Base-by-base conservation (phyloP, 2,888 invertebrate species). In the Muschampia plurimacula region DNA sequence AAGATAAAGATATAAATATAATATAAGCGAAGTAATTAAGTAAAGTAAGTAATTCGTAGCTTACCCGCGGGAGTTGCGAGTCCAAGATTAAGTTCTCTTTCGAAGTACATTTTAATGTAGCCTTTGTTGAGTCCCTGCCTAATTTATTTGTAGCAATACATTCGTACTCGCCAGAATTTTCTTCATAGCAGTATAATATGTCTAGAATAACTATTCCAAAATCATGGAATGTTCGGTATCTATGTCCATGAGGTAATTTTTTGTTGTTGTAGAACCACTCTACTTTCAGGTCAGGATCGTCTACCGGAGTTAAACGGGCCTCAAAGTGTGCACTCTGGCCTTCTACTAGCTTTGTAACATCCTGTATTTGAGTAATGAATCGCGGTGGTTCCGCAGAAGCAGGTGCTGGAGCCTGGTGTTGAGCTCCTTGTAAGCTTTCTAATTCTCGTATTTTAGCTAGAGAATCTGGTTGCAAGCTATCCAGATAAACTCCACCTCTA, bases 161-260 rank as follows among this genome's bases (percentile, higher is more conserved):
- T 92, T 99, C 98, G 86, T 99, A 99, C 74, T 96, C 96, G 67
- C 99, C 99, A 62, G 98, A 98, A 88, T 99, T 99, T 92, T 99
- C 98, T 91, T 98, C 99, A 86, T 99, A 99, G 84, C 98, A 99
- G 85, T 99, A 99, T 52, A 98, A 91, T 81, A 99, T 99, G 84
- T 99, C 99, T 84, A 99, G 95, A 81, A 99, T 98, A 66, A 99
- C 99, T 84, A 98, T 98, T 75, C 99, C 99, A 88, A 99, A 99
- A 86, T 99, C 99, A 86, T 99, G 98, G 97, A 99, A 98, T 71
- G 99, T 99, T 81, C 99, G 96, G 90, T 99, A 99, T 78, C 99
- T 96, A 89, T 99, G 99, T 67, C 99, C 99, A 91, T 97, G 97
- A 1, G 98, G 98, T 80, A 99, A 92, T 86, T 98, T 98, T 88